phyloP scores from a whole-genome alignment of 2,797 vertebrate species.

The Spatula versicolor region DNA sequence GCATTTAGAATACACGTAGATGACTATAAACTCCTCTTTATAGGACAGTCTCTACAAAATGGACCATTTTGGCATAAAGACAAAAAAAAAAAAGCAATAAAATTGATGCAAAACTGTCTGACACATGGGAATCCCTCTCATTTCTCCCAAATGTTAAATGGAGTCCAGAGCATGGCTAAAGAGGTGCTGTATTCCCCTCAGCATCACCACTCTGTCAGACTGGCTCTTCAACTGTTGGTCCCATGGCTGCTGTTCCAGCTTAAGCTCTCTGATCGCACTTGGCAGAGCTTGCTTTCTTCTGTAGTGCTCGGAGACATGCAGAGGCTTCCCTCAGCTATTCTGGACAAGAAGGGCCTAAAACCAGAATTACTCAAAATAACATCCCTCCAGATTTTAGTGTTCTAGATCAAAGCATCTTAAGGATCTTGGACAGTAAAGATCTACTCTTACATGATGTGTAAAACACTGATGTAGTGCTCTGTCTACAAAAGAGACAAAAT shows the following conservation, averaged over 20 bases:
- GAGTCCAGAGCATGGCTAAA: constrained; percentile 37
- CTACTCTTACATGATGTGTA: constrained; percentile 30
- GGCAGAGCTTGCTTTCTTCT: constrained; percentile 2
- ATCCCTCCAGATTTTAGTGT: constrained; percentile 22
- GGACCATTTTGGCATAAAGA: constrained; percentile 56
- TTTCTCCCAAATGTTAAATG: constrained; percentile 26
- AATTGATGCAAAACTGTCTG: constrained; percentile 50
- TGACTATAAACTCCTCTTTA: constrained; percentile 36
- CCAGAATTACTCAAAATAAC: not conserved
- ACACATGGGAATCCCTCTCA: constrained; percentile 26
- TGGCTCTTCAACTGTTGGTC: constrained; percentile 31
- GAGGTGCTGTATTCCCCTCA: not conserved
- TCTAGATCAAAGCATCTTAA: constrained; percentile 31
- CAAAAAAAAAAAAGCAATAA: not conserved
- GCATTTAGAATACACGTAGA: not conserved
- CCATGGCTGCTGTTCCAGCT: constrained; percentile 22
- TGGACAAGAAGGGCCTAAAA: constrained; percentile 7
- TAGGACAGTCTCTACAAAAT: constrained; percentile 42
- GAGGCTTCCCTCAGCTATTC: not conserved
- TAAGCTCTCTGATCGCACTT: not conserved
- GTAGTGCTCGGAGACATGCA: constrained; percentile 9
- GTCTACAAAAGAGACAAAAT: constrained; percentile 52
- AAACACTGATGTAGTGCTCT: constrained; percentile 61
- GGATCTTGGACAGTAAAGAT: constrained; percentile 1
- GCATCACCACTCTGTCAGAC: constrained; percentile 1